phyloP scores from a whole-genome alignment of 2,113 vertebrate genomes.

The Brachionichthys hirsutus region DNA sequence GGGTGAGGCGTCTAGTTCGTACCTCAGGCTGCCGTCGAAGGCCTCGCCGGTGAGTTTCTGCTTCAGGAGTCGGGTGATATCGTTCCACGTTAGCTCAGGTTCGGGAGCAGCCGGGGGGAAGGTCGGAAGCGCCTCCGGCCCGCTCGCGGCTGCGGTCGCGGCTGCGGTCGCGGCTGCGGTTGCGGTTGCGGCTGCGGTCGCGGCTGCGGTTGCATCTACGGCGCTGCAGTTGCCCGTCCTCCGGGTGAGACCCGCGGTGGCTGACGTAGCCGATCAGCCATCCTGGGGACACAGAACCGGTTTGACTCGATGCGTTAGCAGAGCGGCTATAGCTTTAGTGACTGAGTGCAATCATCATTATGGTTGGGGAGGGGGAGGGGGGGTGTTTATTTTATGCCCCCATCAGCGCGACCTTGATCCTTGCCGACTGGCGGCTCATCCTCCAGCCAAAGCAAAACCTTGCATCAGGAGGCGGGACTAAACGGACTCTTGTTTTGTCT shows the following conservation, averaged over 20 bases:
- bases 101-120: background rate
- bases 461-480: too few species aligned
- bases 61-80: conserved; percentile 66
- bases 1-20: too few species aligned
- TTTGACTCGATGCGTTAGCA: background rate
- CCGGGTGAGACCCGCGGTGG: conserved; percentile 4
- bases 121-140: background rate
- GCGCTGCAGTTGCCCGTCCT: background rate
- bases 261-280: conserved; percentile 80
- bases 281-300: conserved; percentile 67
- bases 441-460: too few species aligned
- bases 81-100: conserved; percentile 70
- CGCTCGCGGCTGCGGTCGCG: background rate
- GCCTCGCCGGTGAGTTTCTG: conserved; percentile 36
- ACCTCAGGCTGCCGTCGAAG: conserved; percentile 74
- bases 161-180: too few species aligned
- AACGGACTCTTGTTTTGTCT: too few species aligned
- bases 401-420: too few species aligned
- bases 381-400: too few species aligned
- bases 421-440: too few species aligned
- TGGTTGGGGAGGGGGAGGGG: too few species aligned
- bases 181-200: background rate
- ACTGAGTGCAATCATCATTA: too few species aligned
- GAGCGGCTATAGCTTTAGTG: too few species aligned
- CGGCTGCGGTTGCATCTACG: too few species aligned